Conservation (phyloP, 64 coral and sea anemone genomes). For the Pachyseris speciosa region DNA sequence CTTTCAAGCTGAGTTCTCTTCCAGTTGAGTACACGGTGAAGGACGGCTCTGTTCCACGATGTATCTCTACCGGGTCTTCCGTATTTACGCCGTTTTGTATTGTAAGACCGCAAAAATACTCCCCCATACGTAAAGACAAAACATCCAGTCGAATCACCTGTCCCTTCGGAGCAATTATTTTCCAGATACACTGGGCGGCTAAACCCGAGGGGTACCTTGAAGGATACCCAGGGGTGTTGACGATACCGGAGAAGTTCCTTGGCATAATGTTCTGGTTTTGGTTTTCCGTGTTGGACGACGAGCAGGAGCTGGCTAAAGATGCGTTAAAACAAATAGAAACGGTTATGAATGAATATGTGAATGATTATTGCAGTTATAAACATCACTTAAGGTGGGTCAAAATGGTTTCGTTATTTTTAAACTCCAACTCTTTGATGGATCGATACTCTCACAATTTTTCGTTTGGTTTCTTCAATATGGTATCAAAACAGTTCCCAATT, state of each 20-base stretch:
- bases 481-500: no score
- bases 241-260: neutral
- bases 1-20: neutral
- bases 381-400: no score
- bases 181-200: neutral
- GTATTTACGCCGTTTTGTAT: neutral
- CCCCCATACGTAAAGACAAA: neutral
- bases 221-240: constrained; percentile 23
- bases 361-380: no score
- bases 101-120: neutral
- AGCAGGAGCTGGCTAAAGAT: neutral
- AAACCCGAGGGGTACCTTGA: neutral
- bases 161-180: neutral
- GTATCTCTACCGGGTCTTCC: neutral
- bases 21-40: neutral
- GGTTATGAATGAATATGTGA: no score
- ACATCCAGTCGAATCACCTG: constrained; percentile 12
- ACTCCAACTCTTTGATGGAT: no score
- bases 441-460: no score
- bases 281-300: neutral
- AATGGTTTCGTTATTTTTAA: no score
- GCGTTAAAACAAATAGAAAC: no score
- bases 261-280: constrained; percentile 3
- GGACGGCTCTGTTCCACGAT: neutral
- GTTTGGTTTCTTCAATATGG: no score